Base-by-base conservation (phyloP, 2,888 invertebrate species). In the Eugnorisma glareosa region DNA sequence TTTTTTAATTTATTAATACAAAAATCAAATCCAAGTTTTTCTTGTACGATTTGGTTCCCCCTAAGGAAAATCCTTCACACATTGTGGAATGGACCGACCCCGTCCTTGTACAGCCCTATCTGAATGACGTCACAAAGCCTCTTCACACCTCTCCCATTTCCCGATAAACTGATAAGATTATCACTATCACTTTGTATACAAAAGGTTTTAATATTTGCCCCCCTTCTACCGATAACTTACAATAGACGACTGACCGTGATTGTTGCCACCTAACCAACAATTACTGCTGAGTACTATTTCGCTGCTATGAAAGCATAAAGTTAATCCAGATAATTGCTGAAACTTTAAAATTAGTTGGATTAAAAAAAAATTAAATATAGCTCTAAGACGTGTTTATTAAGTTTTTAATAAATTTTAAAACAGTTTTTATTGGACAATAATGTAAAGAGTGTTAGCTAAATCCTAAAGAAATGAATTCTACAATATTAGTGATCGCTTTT, bases 141-240 rank as follows among this genome's bases (percentile, higher is more conserved):
- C 80, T 86, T 64, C 37, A 83, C 43, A 64, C 66, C 74, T 75
- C 64, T 73, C 86, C 86, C 77, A 73, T 83, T 81, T 83, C 80
- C 84, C 86, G 88, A 83, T 74, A 85, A 45, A 43, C n/a, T 13
- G 85, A 86, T 88, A 86, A 86, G 88, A 77, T 88, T 84, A 76
- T 24, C 37, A 61, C 68, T 88, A 86, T 86, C 86, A 70, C 45
- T 75, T 72, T 61, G 51, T 61, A 71, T 77, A 79, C 79, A 78
- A 83, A 88, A 75, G 70, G 79, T 68, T 79, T 88, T 73, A 77
- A 64, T 83, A 80, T 86, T 77, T 75, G 35, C 71, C 84, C 73
- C 76, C 75, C 72, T 71, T 82, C 67, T 66, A 73, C 69, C 59
- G 86, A 86, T 76, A 82, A 67, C 71, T 57, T 48, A 63, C 54